phyloP scores from a whole-genome alignment of 2,113 vertebrate genomes.

The Nettapus auritus region DNA sequence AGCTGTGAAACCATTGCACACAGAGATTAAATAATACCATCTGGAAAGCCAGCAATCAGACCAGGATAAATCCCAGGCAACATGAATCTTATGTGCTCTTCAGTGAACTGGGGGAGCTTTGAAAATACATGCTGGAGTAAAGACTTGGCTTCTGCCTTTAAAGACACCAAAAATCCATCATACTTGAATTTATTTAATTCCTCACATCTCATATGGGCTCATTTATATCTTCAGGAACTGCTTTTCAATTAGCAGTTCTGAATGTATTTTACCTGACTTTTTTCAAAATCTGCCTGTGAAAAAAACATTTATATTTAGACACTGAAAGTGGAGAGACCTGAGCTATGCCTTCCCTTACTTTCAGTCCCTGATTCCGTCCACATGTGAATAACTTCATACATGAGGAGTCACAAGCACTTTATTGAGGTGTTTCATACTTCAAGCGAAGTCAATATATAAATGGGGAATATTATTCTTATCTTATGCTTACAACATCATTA shows the following conservation, averaged over 20 bases:
- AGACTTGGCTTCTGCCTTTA: not conserved
- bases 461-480: not conserved
- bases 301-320: not conserved
- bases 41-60: not conserved
- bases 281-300: not conserved
- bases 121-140: not conserved
- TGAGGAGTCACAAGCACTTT: not conserved
- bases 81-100: not conserved
- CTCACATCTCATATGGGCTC: not conserved
- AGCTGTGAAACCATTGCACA: not conserved
- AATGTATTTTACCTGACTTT: not conserved
- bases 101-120: not conserved
- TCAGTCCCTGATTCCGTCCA: not conserved
- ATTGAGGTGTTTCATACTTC: not conserved
- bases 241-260: not conserved
- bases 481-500: not conserved
- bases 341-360: not conserved
- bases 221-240: not conserved
- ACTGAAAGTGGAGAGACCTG: not conserved
- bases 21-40: not conserved
- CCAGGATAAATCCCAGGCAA: not conserved
- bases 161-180: not conserved
- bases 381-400: not conserved
- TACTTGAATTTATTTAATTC: not conserved
- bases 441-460: not conserved